phyloP scores from a whole-genome alignment of 2,113 vertebrate genomes.

The Rhombomys opimus region DNA sequence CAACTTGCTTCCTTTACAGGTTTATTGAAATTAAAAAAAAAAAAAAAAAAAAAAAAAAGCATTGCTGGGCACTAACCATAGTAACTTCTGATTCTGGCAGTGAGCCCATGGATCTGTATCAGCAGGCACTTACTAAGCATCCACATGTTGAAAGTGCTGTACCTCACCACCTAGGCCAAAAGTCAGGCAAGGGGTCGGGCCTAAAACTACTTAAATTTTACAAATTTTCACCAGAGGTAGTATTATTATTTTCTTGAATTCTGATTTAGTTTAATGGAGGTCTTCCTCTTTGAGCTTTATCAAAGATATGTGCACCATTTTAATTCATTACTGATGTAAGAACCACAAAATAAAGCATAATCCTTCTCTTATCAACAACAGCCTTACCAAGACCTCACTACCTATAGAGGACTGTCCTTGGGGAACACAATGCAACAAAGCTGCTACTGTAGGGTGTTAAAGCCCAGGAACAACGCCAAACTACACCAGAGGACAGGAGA shows the following conservation, averaged over 20 bases:
- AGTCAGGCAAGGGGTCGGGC: not conserved
- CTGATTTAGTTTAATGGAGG: slow-evolving; percentile 9
- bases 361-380: slow-evolving; percentile 24
- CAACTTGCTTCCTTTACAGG: slow-evolving; percentile 25
- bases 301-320: not conserved
- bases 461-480: not conserved
- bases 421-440: not conserved
- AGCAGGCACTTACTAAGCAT: slow-evolving; percentile 33
- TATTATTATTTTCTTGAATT: slow-evolving; percentile 30
- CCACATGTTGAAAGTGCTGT: not conserved
- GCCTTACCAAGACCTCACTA: not conserved
- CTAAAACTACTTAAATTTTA: slow-evolving; percentile 37
- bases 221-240: not conserved
- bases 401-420: not conserved
- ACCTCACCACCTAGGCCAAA: not conserved
- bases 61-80: not conserved
- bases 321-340: not conserved
- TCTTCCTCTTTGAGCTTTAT: not conserved
- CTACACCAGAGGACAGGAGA: not conserved
- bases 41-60: not conserved
- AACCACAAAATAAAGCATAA: slow-evolving; percentile 4
- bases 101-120: slow-evolving; percentile 10
- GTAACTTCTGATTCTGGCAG: not conserved
- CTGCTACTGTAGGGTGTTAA: not conserved
- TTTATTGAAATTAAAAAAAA: not conserved